A percentile compares a stretch with the other conserved stretches of the same genome.
These are phyloP conservation scores for Pseudobourletiella spinata DNA, from an alignment of 1,140 invertebrate genomes.

Conservation along the genomic window DNA sequence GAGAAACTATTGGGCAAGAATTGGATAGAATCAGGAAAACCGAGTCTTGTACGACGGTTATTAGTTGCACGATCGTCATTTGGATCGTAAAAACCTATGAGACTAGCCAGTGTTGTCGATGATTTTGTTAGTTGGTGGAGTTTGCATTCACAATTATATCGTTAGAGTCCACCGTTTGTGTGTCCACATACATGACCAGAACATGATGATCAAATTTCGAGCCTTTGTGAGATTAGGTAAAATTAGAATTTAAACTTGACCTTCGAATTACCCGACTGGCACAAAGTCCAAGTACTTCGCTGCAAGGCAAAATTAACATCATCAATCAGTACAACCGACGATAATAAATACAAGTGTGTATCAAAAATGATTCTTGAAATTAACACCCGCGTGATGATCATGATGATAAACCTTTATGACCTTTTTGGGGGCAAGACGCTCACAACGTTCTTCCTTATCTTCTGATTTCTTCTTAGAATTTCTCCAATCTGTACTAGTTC, in stretches of 20 bases:
- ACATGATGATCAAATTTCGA: background rate
- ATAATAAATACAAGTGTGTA: no score
- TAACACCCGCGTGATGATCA: background rate
- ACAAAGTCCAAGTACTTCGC: background rate
- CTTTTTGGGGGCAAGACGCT: no score
- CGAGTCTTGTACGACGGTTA: background rate
- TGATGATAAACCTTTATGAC: background rate
- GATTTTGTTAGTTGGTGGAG: background rate
- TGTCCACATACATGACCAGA: background rate
- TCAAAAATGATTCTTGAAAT: no score
- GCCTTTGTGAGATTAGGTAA: background rate
- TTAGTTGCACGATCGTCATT: no score
- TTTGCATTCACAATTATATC: background rate
- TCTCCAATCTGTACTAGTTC: background rate
- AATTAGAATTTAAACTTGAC: background rate
- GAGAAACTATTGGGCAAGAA: background rate
- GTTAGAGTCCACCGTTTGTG: background rate
- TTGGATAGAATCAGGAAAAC: background rate
- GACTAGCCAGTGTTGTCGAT: background rate
- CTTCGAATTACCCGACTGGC: background rate
- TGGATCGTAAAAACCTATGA: background rate
- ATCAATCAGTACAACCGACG: no score
- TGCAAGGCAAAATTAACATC: no score
- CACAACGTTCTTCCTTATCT: background rate
- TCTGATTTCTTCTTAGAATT: background rate